phyloP scores from a whole-genome alignment of 2,888 invertebrate species.

The Pollenia labialis region DNA sequence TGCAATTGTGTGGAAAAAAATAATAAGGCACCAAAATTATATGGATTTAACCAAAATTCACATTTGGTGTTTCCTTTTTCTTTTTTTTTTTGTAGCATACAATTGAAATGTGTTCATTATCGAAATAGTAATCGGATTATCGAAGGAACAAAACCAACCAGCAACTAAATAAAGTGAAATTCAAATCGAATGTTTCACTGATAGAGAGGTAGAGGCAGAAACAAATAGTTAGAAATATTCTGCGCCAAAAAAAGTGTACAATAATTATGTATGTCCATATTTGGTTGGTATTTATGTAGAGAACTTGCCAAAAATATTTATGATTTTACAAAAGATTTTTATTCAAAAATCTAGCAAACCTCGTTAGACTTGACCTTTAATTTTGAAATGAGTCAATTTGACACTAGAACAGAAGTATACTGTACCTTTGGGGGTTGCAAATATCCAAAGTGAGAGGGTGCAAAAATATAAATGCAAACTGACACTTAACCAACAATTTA shows the following conservation, averaged over 20 bases:
- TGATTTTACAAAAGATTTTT: slow-evolving; percentile 36
- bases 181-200: slow-evolving; percentile 19
- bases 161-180: slow-evolving; percentile 36
- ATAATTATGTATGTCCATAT: slow-evolving; percentile 77
- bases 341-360: slow-evolving; percentile 50
- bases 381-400: slow-evolving; percentile 42
- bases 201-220: neutral
- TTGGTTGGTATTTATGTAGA: slow-evolving; percentile 24
- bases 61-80: slow-evolving; percentile 39
- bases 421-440: neutral
- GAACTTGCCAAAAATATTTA: slow-evolving; percentile 35
- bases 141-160: slow-evolving; percentile 59
- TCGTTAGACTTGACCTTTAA: slow-evolving; percentile 43
- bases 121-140: slow-evolving; percentile 75
- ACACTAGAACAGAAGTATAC: neutral
- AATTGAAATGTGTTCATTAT: slow-evolving; percentile 72
- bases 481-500: slow-evolving; percentile 41
- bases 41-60: slow-evolving; percentile 57
- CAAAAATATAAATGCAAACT: slow-evolving; percentile 17
- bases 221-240: slow-evolving; percentile 60
- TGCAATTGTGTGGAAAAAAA: slow-evolving; percentile 48
- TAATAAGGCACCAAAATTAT: slow-evolving; percentile 34
- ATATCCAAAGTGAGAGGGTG: slow-evolving; percentile 14
- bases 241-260: slow-evolving; percentile 69
- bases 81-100: slow-evolving; percentile 31